Base-by-base conservation (phyloP, 1,140 invertebrate genomes). In the Hylyphantes graminicola region DNA sequence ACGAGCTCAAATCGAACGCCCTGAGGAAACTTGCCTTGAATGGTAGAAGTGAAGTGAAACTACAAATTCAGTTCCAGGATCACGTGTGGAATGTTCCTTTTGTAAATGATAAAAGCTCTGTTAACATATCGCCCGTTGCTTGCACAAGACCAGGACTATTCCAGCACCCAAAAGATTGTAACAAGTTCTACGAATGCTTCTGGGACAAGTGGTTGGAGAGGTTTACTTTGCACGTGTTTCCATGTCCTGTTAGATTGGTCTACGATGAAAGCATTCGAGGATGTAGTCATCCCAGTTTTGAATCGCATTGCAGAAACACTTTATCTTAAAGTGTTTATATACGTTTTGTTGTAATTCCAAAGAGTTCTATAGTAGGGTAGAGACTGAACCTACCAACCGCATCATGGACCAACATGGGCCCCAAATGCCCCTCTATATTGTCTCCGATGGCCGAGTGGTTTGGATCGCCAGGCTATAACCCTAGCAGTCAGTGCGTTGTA, bases 151-250 rank as follows among this genome's bases (percentile, higher is more conserved):
- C 94, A 8, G 95, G 95, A 87, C 91, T 96, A 0, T 96, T 96
- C 90, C 91, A 94, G 88, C 94, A 96, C 88, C 95, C 95, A 0
- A 93, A 93, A 76, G 92, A 94, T 82, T 96, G 95, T 88, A 94
- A 95, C 87, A 95, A 95, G 88, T 96, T 96, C 90, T 96, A 95
- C 87, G 93, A 94, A 54, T 96, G 95, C 88, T 92, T 94, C 88
- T 96, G 94, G 94, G 95, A 96, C 87, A 92, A 93, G 84, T 94
- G 93, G 89, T 94, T 95, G 86, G 93, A 95, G 85, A 92, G 92
- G 85, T 96, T 93, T 88, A 95, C 94, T 7, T 90, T 96, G 7
- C 93, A 95, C 87, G 91, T 94, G 2, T 94, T 96, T 88, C 94
- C 94, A 86, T 96, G 95, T 88, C 94, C 95, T 0, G 92, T 96